Base-by-base conservation (phyloP, 2,888 invertebrate genomes). In the Lasiommata megera region DNA sequence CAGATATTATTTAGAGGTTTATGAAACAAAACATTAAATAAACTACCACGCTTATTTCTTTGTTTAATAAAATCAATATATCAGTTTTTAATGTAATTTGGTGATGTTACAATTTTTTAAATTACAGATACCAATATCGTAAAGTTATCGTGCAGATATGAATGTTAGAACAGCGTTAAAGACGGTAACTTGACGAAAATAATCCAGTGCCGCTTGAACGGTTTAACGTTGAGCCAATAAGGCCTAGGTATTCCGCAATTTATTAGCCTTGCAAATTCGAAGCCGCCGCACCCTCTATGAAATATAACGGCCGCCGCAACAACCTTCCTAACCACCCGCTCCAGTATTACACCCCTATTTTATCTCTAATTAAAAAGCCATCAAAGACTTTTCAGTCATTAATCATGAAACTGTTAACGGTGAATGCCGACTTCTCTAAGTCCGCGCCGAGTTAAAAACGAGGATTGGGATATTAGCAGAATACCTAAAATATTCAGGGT, bases 311-410 rank as follows among this genome's bases (percentile, higher is more conserved):
- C 67, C 80, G 84, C 79, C 86, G 81, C 84, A 79, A 77, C 82
- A 83, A 77, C 80, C 82, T 83, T 79, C 74, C 79, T 75, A 68
- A 68, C 72, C 72, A 69, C 69, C 67, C 75, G 76, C 77, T 74
- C 75, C 77, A 72, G 84, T 77, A 83, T 84, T 84, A 88, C 88
- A 88, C 85, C 90, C 89, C 87, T 82, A 82, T 87, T 89, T 89
- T 85, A 87, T 87, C 89, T 89, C 89, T 91, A 91, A 91, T 90
- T 91, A 91, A 91, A 91, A 91, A 90, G 87, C 90, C 88, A 90
- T 91, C 89, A 90, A 91, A 90, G 90, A 90, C 87, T 91, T 90
- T 88, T 88, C 82, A 88, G 86, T 84, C 90, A 91, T 91, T 90
- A 90, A 91, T 91, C 91, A 90, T 88, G 89, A 86, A 88, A 89